phyloP scores from a whole-genome alignment of 2,888 invertebrate genomes.

The Malacosoma neustria region DNA sequence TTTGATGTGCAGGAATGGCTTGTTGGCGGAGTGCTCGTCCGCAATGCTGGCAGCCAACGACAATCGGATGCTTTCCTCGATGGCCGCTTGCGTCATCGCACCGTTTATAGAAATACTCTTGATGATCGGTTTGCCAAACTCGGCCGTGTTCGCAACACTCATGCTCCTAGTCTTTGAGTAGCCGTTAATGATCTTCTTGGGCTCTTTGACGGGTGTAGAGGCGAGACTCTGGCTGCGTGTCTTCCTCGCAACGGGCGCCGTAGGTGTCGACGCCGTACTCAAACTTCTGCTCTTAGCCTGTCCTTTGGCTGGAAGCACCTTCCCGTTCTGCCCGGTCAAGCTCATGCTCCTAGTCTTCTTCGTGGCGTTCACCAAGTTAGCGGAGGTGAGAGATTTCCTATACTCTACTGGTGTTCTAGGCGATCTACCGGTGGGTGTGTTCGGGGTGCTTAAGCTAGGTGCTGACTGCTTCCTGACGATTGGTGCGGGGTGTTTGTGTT shows the following conservation, averaged over 20 bases:
- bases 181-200: conserved; percentile 35
- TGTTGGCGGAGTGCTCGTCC: conserved; percentile 50
- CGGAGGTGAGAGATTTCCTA: conserved; percentile 41
- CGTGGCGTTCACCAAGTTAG: conserved; percentile 28
- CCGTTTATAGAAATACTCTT: conserved; percentile 40
- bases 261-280: conserved; percentile 40
- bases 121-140: conserved; percentile 31
- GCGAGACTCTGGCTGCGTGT: conserved; percentile 59
- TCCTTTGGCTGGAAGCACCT: conserved; percentile 47
- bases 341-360: conserved; percentile 65
- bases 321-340: conserved; percentile 30
- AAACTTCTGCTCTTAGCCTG: conserved; percentile 29
- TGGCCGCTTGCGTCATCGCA: conserved; percentile 60
- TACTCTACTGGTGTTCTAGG: conserved; percentile 38
- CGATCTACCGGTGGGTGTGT: conserved; percentile 37
- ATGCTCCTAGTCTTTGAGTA: conserved; percentile 54
- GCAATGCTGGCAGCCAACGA: conserved; percentile 54
- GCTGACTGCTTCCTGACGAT: conserved; percentile 55
- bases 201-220: conserved; percentile 44
- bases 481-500: conserved; percentile 23
- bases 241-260: conserved; percentile 25
- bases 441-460: conserved; percentile 54
- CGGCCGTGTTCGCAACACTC: conserved; percentile 45
- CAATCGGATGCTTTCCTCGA: conserved; percentile 61
- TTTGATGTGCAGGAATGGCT: conserved; percentile 80